Evolutionary conservation across 1,140 invertebrate species (phyloP).

Genomic region (Rhizoglyphus robini): DNA sequence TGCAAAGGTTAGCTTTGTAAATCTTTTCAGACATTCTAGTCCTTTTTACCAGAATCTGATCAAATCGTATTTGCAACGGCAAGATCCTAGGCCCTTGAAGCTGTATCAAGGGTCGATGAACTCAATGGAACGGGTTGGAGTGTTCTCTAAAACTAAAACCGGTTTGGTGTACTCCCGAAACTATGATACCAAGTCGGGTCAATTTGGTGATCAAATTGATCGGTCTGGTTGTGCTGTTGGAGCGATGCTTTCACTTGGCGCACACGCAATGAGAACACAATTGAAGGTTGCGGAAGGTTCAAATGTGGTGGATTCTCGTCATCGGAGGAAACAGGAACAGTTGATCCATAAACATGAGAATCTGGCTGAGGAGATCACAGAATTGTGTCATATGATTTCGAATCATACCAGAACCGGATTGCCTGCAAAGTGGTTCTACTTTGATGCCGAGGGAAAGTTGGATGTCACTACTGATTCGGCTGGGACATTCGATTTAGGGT

Average conservation of each 20-base stretch:
- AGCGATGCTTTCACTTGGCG: constrained; percentile 82
- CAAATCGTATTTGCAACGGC: constrained; percentile 78
- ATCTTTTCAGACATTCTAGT: too few species aligned
- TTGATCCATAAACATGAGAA: background rate
- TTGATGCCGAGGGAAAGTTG: constrained; percentile 72
- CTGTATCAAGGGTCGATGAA: constrained; percentile 90
- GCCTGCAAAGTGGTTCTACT: constrained; percentile 79
- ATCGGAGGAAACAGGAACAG: too few species aligned
- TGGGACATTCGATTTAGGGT: constrained; percentile 40
- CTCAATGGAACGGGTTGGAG: constrained; percentile 34
- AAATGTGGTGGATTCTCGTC: too few species aligned
- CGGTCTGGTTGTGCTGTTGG: constrained; percentile 92
- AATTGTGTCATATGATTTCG: constrained; percentile 96
- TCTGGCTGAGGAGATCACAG: constrained; percentile 55
- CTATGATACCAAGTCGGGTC: constrained; percentile 80
- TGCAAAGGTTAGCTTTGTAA: too few species aligned
- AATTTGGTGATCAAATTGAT: constrained; percentile 94
- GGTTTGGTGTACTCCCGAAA: constrained; percentile 75
- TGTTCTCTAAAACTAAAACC: constrained; percentile 59
- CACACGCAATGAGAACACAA: constrained; percentile 56
- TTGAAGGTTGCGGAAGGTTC: too few species aligned
- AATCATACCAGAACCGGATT: constrained; percentile 66
- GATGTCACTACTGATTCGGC: constrained; percentile 80
- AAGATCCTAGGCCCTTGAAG: constrained; percentile 62
- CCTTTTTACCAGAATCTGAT: constrained; percentile 97